A percentile compares a stretch with the other conserved stretches of the same genome.
Evolutionary conservation across 2,113 vertebrate species (phyloP).

Genomic region (Istiophorus platypterus): DNA sequence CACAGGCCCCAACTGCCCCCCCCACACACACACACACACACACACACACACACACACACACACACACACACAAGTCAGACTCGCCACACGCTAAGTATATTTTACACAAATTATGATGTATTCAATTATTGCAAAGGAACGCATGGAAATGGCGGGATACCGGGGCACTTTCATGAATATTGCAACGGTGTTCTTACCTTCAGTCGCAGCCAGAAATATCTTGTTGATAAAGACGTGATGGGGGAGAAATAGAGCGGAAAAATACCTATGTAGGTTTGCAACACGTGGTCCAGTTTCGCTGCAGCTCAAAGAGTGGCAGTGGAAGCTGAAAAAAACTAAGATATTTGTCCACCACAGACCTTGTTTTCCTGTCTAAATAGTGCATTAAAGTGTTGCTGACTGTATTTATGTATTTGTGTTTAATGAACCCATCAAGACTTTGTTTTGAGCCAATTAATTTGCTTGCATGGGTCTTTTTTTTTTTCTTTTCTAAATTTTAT

Average conservation of each 20-base stretch:
- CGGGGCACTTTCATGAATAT: constrained; percentile 4
- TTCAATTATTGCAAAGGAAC: constrained; percentile 11
- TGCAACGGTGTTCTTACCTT: background rate
- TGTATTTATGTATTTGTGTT: background rate
- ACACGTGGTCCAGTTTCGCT: too few species aligned
- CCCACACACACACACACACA: constrained; percentile 22
- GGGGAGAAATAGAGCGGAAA: background rate
- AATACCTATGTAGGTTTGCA: background rate
- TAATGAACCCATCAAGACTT: background rate
- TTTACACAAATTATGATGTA: constrained; percentile 35
- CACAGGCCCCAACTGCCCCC: constrained; percentile 29
- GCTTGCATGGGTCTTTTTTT: background rate
- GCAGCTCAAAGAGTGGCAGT: background rate
- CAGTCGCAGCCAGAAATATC: background rate
- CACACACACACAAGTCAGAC: constrained; percentile 1
- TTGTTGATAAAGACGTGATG: background rate
- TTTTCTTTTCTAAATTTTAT: background rate
- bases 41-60: constrained; percentile 17
- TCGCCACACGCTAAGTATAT: constrained; percentile 8
- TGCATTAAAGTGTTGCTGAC: too few species aligned
- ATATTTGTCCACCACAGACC: background rate
- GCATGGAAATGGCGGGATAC: background rate
- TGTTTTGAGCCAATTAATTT: background rate
- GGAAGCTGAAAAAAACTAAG: background rate
- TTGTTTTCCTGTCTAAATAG: too few species aligned